Conservation (phyloP, 2,888 invertebrate genomes). For the Psococerastis gibbosa region DNA sequence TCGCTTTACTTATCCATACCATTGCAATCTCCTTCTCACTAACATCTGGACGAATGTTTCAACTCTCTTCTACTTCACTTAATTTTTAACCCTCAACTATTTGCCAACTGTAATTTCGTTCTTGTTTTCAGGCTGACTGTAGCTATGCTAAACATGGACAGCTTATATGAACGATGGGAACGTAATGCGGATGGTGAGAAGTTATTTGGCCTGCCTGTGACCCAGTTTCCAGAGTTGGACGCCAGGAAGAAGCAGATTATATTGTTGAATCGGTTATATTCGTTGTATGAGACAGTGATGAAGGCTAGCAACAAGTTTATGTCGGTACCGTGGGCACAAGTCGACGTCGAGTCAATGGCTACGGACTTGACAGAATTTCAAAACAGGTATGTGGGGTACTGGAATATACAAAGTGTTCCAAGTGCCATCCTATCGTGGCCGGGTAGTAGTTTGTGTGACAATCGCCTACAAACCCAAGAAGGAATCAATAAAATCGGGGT, state of each 20-base stretch:
- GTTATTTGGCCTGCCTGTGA: conserved; percentile 63
- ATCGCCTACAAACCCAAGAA: too few relatives aligned
- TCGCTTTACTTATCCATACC: too few relatives aligned
- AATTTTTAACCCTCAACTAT: too few relatives aligned
- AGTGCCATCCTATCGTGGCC: too few relatives aligned
- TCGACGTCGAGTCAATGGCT: conserved; percentile 66
- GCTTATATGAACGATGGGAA: conserved; percentile 59
- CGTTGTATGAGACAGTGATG: conserved; percentile 62
- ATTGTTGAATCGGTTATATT: conserved; percentile 63
- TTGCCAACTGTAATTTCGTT: too few relatives aligned
- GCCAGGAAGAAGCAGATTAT: conserved; percentile 68
- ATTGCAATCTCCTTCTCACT: too few relatives aligned
- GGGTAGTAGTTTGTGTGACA: too few relatives aligned
- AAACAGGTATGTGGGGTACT: conserved; percentile 40
- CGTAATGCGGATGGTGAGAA: conserved; percentile 71
- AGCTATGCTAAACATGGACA: conserved; percentile 66
- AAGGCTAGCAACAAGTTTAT: conserved; percentile 72
- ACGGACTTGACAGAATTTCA: conserved; percentile 67
- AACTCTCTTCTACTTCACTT: too few relatives aligned
- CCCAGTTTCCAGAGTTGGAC: conserved; percentile 62
- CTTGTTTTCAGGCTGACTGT: conserved; percentile 41
- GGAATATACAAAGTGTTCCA: conserved; percentile 11
- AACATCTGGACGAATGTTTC: too few relatives aligned
- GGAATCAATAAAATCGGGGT: too few relatives aligned
- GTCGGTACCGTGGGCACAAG: conserved; percentile 64